Evolutionary conservation across 1,140 invertebrate genomes (phyloP).

Genomic region (Paraescarpia echinospica): DNA sequence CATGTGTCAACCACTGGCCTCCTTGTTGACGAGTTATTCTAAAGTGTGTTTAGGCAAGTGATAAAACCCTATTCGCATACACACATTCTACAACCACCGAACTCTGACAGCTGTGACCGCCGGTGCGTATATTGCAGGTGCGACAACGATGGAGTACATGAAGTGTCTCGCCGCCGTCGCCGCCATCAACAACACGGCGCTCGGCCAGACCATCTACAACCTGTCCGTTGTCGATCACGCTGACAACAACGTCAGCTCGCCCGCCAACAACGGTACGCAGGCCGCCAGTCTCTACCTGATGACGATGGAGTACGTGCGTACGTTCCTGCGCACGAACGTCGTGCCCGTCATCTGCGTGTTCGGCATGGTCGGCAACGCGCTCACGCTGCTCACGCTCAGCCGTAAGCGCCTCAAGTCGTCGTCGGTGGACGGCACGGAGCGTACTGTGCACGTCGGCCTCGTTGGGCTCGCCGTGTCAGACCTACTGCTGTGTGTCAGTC

Average conservation of each 20-base stretch:
- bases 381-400: conserved; percentile 27
- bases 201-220: not conserved
- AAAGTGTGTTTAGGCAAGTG: too few relatives aligned
- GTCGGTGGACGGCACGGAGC: conserved; percentile 20
- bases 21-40: too few relatives aligned
- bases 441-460: conserved; percentile 21
- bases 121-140: not conserved
- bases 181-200: not conserved
- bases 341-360: conserved; percentile 24
- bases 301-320: not conserved
- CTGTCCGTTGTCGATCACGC: not conserved
- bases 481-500: conserved; percentile 28
- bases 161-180: not conserved
- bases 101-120: too few relatives aligned
- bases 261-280: not conserved
- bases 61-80: too few relatives aligned
- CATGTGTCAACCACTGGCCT: too few relatives aligned
- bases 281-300: not conserved
- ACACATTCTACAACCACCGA: too few relatives aligned
- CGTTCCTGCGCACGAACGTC: conserved; percentile 15
- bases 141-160: not conserved
- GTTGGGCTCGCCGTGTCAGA: conserved; percentile 27
- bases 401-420: conserved; percentile 17
- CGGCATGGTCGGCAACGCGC: conserved; percentile 29
- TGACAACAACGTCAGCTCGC: not conserved